Percentiles rank a stretch among this genome's conserved stretches.
These are phyloP conservation scores for Protonemura montana DNA, from an alignment of 2,888 invertebrate genomes.

Conservation along the genomic window DNA sequence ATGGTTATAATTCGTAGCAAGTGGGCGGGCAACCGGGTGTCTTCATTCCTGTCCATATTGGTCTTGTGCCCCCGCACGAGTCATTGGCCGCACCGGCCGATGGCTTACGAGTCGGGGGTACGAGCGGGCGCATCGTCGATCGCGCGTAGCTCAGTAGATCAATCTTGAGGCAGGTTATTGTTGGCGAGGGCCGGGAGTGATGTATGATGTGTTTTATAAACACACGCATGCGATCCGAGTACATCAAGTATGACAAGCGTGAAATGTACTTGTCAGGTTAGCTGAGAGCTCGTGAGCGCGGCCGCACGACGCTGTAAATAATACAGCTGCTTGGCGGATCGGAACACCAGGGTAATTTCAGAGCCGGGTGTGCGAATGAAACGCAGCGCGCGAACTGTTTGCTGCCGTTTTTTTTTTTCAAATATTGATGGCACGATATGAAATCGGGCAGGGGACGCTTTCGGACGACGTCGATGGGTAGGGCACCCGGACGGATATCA, in stretches of 20 bases:
- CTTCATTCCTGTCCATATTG: not conserved
- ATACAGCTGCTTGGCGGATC: not conserved
- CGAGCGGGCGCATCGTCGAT: not conserved
- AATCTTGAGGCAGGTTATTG: constrained; percentile 23
- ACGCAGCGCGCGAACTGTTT: not conserved
- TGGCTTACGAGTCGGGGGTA: not conserved
- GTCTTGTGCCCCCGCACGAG: not conserved
- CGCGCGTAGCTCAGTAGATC: not conserved
- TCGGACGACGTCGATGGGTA: not conserved
- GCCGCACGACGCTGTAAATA: not conserved
- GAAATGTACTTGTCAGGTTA: constrained; percentile 14
- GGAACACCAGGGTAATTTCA: not conserved
- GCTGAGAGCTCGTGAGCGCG: not conserved
- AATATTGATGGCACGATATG: not conserved
- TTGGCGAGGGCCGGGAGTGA: not conserved
- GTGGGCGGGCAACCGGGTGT: not conserved
- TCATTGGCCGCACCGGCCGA: not conserved
- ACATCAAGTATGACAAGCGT: constrained; percentile 13
- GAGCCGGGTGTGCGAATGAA: not conserved
- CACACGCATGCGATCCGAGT: not conserved
- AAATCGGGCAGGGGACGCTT: not conserved
- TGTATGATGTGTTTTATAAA: constrained; percentile 8
- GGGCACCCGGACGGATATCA: not conserved
- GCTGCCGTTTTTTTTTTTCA: not conserved
- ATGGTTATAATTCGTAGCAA: not conserved